phyloP scores from a whole-genome alignment of 2,113 vertebrate genomes.

The Ploceus nigricollis region DNA sequence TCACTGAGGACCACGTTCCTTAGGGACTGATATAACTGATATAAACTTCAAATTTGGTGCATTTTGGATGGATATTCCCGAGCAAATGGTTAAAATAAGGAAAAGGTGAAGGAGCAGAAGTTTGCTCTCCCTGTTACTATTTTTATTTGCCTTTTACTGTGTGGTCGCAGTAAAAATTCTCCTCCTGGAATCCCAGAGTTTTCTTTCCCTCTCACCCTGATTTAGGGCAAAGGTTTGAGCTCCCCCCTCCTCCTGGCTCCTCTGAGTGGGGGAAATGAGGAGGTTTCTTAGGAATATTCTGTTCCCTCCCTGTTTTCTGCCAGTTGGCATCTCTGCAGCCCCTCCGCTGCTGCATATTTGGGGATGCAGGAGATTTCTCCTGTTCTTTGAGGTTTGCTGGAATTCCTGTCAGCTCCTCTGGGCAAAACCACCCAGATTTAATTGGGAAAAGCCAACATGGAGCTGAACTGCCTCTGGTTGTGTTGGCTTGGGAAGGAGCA shows the following conservation, averaged over 20 bases:
- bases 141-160: constrained; percentile 18
- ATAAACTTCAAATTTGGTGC: accelerated
- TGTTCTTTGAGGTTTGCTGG: constrained; percentile 17
- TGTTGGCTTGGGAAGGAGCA: neutral
- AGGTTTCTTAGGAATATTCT: neutral
- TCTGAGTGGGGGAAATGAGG: neutral
- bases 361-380: constrained; percentile 25
- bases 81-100: neutral
- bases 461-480: neutral
- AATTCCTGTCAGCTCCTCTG: neutral
- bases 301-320: neutral
- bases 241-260: neutral
- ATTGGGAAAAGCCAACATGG: neutral
- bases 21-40: neutral
- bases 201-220: neutral
- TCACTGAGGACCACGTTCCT: neutral
- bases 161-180: neutral
- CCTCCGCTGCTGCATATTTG: neutral
- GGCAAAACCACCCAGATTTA: neutral
- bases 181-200: neutral
- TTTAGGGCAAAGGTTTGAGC: constrained; percentile 10
- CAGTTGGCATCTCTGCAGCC: constrained; percentile 2
- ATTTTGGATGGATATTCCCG: neutral
- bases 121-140: neutral
- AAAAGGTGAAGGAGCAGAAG: neutral